Percentiles rank a stretch among this genome's conserved stretches.
Conservation (phyloP, 2,797 vertebrate species). For the Gymnodraco acuticeps region DNA sequence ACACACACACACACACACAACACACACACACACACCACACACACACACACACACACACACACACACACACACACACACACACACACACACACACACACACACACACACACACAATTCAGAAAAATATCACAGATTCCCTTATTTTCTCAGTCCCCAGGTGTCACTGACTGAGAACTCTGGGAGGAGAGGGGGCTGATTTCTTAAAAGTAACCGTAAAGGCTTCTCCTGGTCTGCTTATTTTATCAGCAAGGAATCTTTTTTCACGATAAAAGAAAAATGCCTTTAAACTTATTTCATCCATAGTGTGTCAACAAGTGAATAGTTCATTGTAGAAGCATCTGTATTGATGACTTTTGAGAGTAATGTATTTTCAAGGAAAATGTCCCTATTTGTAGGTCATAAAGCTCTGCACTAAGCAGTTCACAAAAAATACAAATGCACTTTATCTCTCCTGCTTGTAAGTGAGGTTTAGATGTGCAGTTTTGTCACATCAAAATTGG, state of each 20-base stretch:
- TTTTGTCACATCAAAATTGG: slow-evolving; percentile 6
- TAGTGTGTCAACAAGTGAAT: slow-evolving; percentile 1
- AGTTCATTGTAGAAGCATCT: slow-evolving; percentile 17
- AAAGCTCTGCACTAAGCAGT: neutral
- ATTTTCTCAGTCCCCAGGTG: slow-evolving; percentile 43
- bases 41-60: too few relatives aligned
- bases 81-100: slow-evolving; percentile 15
- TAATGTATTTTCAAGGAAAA: neutral
- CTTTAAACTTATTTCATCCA: slow-evolving; percentile 7
- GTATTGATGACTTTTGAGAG: neutral
- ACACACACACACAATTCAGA: slow-evolving; percentile 34
- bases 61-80: too few relatives aligned
- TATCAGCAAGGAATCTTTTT: slow-evolving; percentile 12
- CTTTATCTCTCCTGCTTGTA: slow-evolving; percentile 1
- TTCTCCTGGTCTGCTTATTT: slow-evolving; percentile 16
- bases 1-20: too few relatives aligned
- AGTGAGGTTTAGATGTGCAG: slow-evolving; percentile 14
- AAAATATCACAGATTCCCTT: slow-evolving; percentile 48
- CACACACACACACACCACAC: too few relatives aligned
- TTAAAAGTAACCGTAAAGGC: slow-evolving; percentile 29
- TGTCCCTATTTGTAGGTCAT: neutral
- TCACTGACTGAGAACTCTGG: slow-evolving; percentile 32
- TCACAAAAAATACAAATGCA: slow-evolving; percentile 2
- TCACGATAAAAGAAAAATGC: slow-evolving; percentile 19
- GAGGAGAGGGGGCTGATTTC: slow-evolving; percentile 33